These are phyloP conservation scores for Nasua narica DNA, from an alignment of 2,797 vertebrate genomes.

Conservation along the genomic window DNA sequence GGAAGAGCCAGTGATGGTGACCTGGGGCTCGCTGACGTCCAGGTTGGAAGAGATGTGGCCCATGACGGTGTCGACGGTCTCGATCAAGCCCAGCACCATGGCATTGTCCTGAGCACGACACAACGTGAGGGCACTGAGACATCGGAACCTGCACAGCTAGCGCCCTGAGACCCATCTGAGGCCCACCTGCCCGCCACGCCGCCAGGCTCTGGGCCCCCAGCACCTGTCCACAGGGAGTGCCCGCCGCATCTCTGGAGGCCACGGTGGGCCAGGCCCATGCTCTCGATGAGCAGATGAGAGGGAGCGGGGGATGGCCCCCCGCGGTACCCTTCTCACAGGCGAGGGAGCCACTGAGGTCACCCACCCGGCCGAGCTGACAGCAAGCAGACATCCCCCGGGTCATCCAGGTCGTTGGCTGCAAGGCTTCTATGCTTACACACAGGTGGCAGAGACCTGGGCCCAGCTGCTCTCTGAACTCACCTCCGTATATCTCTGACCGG, in stretches of 20 bases:
- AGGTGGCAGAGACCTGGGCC: not conserved
- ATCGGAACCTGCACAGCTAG: accelerated
- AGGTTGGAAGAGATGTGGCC: constrained; percentile 88
- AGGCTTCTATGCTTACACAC: not conserved
- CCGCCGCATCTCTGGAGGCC: accelerated
- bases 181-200: accelerated
- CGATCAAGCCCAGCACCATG: constrained; percentile 86
- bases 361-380: accelerated
- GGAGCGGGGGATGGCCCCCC: not conserved
- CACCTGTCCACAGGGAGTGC: too few relatives aligned
- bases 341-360: accelerated
- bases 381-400: accelerated
- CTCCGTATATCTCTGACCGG: not conserved
- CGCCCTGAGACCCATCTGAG: accelerated
- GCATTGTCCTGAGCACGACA: constrained; percentile 77
- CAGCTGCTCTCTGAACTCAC: not conserved
- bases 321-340: accelerated
- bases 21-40: constrained; percentile 64
- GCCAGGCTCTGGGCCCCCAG: accelerated
- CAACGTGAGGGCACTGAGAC: not conserved
- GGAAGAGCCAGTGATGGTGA: constrained; percentile 88
- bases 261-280: accelerated
- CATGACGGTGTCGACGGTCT: constrained; percentile 92
- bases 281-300: accelerated
- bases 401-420: not conserved